Evolutionary conservation across 2,888 invertebrate species (phyloP).

Genomic region (Scaptodrosophila latifasciaeformis): DNA sequence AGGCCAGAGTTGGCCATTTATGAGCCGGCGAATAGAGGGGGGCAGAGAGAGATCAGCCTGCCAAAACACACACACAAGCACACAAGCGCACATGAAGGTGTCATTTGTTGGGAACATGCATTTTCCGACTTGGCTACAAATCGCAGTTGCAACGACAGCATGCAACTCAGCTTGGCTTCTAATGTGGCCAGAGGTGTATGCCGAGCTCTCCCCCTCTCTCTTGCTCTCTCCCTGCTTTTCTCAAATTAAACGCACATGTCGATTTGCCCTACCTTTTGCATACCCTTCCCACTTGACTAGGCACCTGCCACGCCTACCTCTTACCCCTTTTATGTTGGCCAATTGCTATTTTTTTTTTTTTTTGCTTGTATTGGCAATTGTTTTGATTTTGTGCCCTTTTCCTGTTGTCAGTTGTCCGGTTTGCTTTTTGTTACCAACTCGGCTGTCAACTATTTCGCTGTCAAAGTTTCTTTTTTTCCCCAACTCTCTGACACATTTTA

Average conservation of each 20-base stretch:
- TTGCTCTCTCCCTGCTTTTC: conserved; percentile 71
- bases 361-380: conserved; percentile 45
- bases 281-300: neutral
- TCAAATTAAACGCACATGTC: conserved; percentile 73
- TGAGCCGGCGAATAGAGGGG: conserved; percentile 23
- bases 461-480: conserved; percentile 8
- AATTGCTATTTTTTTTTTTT: conserved; percentile 14
- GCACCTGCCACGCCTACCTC: no score
- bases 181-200: conserved; percentile 21
- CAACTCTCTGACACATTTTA: conserved; percentile 51
- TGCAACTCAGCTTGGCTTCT: conserved; percentile 31
- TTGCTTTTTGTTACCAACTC: conserved; percentile 45
- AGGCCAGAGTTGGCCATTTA: conserved; percentile 37
- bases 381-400: conserved; percentile 54
- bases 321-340: no score
- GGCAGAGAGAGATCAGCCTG: conserved; percentile 16
- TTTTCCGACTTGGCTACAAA: conserved; percentile 67
- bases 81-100: conserved; percentile 66
- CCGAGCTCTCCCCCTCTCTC: no score
- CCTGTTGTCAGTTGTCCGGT: conserved; percentile 36
- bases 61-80: no score
- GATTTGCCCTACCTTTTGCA: conserved; percentile 21
- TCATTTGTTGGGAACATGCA: conserved; percentile 70
- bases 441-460: conserved; percentile 35
- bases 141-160: conserved; percentile 45